Evolutionary conservation across 2,888 invertebrate genomes (phyloP).

Genomic region (Chalcosyrphus nemorum): DNA sequence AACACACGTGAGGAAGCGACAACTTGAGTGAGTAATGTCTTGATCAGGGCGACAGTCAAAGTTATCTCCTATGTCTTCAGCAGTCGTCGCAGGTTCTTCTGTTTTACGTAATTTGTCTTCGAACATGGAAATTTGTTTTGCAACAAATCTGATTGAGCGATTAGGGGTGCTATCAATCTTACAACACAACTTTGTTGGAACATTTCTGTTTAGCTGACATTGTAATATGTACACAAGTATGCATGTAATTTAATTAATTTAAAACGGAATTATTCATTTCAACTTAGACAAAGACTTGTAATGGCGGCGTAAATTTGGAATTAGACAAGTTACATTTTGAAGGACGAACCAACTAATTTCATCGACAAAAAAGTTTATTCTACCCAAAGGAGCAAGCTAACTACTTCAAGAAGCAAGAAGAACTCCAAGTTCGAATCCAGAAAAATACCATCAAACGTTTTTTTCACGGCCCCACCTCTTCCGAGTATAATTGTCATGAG

Average conservation of each 20-base stretch:
- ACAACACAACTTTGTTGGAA: background rate
- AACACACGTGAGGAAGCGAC: background rate
- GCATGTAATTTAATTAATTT: background rate
- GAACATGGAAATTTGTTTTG: background rate
- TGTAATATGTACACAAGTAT: background rate
- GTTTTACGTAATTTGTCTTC: background rate
- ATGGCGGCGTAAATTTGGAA: too few species aligned
- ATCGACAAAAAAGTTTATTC: too few species aligned
- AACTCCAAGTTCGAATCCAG: too few species aligned
- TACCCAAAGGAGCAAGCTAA: too few species aligned
- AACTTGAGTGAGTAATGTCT: constrained; percentile 16
- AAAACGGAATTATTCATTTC: background rate
- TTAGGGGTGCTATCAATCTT: constrained; percentile 29
- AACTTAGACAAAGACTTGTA: background rate
- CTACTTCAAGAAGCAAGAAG: too few species aligned
- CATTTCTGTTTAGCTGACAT: background rate
- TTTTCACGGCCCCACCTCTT: too few species aligned
- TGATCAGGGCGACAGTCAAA: background rate
- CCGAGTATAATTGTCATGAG: too few species aligned
- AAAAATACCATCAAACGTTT: too few species aligned
- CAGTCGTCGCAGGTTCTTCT: background rate
- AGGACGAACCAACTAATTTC: too few species aligned
- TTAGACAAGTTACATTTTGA: too few species aligned
- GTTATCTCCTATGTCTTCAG: background rate
- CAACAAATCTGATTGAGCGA: constrained; percentile 30